Evolutionary conservation across 2,888 invertebrate genomes (phyloP).

Genomic region (Andricus curvator): DNA sequence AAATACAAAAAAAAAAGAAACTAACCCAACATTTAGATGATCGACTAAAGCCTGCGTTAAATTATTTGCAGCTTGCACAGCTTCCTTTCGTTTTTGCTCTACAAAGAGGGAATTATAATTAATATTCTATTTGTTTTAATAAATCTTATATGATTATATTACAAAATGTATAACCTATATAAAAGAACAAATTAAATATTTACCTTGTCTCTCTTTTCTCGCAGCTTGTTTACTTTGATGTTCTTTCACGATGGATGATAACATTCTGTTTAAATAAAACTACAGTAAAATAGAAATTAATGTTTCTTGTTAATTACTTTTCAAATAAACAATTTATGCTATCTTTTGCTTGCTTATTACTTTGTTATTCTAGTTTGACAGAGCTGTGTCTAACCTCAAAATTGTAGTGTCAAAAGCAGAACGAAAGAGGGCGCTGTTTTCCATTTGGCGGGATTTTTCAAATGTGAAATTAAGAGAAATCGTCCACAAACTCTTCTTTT

Average conservation of each 20-base stretch:
- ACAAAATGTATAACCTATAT: slow-evolving; percentile 6
- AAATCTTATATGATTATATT: not conserved
- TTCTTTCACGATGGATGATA: slow-evolving; percentile 92
- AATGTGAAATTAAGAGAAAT: not conserved
- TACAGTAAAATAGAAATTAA: not conserved
- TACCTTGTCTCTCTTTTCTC: slow-evolving; percentile 91
- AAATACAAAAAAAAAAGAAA: slow-evolving; percentile 41
- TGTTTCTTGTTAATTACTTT: not conserved
- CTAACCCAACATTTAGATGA: slow-evolving; percentile 97
- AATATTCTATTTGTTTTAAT: slow-evolving; percentile 21
- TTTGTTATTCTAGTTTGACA: not conserved
- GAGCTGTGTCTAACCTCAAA: not conserved
- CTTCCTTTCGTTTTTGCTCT: slow-evolving; percentile 97
- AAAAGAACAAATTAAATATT: slow-evolving; percentile 44
- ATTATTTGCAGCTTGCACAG: slow-evolving; percentile 94
- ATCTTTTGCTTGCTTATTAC: not conserved
- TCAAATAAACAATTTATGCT: not conserved
- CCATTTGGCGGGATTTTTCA: not conserved
- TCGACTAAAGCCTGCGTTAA: slow-evolving; percentile 96
- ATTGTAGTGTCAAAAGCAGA: not conserved
- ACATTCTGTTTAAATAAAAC: slow-evolving; percentile 81
- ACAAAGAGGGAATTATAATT: slow-evolving; percentile 68
- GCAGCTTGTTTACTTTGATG: slow-evolving; percentile 90
- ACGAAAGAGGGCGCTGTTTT: not conserved
- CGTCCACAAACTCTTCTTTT: no score